A percentile compares a stretch with the other conserved stretches of the same genome.
phyloP scores from a whole-genome alignment of 1,140 invertebrate genomes.

The Epicauta chinensis region DNA sequence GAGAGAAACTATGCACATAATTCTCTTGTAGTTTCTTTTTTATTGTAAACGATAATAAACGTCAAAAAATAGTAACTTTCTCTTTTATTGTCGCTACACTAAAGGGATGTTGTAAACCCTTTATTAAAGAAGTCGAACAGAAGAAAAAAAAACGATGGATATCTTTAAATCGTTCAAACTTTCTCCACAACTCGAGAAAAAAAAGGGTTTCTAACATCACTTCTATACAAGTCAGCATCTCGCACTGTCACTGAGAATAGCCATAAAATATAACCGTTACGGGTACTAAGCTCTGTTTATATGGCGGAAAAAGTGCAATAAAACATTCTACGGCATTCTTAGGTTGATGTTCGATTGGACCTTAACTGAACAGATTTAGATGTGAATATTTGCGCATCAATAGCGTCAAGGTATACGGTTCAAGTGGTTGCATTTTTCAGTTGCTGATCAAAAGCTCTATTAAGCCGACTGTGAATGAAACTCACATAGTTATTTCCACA shows the following conservation, averaged over 20 bases:
- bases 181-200: slow-evolving; percentile 15
- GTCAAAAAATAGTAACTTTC: slow-evolving; percentile 16
- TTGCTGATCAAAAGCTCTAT: too few species aligned
- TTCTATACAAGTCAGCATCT: slow-evolving; percentile 13
- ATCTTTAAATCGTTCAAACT: slow-evolving; percentile 21
- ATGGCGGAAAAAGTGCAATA: slow-evolving; percentile 23
- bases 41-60: slow-evolving; percentile 2
- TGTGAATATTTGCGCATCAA: slow-evolving; percentile 5
- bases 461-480: too few species aligned
- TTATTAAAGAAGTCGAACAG: slow-evolving; percentile 18
- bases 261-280: slow-evolving; percentile 26
- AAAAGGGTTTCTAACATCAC: slow-evolving; percentile 19
- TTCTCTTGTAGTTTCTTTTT: not conserved
- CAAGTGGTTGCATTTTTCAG: too few species aligned
- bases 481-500: too few species aligned
- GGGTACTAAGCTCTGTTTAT: slow-evolving; percentile 23
- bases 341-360: slow-evolving; percentile 14
- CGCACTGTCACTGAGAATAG: slow-evolving; percentile 16
- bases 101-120: slow-evolving; percentile 19
- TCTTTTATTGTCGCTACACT: slow-evolving; percentile 17
- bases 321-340: slow-evolving; percentile 20
- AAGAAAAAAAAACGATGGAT: slow-evolving; percentile 15
- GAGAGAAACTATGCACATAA: too few species aligned
- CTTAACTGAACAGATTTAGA: slow-evolving; percentile 7
- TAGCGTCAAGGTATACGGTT: not conserved